A percentile compares a stretch with the other conserved stretches of the same genome.
phyloP scores from a whole-genome alignment of 2,113 vertebrate species.

The Tetrax tetrax region DNA sequence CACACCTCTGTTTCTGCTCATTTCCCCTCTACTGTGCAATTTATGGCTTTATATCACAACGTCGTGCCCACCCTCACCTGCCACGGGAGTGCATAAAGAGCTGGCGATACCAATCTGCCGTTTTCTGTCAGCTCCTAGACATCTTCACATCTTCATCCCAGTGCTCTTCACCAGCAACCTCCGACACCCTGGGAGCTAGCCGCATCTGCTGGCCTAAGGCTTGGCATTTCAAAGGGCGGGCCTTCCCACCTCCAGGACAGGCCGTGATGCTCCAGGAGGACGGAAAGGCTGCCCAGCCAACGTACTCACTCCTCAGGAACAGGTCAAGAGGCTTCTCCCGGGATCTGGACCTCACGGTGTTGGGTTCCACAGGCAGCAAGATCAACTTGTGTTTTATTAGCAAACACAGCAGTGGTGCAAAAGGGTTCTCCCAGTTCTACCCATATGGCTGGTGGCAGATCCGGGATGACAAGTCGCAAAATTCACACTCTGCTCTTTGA shows the following conservation, averaged over 20 bases:
- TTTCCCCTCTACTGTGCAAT: neutral
- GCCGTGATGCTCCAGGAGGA: neutral
- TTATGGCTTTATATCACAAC: fast-evolving
- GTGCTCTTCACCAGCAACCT: neutral
- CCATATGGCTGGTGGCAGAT: neutral
- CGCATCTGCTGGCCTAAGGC: neutral
- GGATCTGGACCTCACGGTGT: fast-evolving
- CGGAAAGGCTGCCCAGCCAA: fast-evolving
- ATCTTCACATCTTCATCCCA: neutral
- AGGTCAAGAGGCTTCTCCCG: neutral
- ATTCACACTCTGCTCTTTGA: neutral
- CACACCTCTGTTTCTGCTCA: neutral
- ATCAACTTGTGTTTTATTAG: neutral
- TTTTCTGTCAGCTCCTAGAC: neutral
- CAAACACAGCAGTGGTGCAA: fast-evolving
- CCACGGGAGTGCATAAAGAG: fast-evolving
- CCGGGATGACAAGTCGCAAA: neutral
- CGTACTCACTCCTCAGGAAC: neutral
- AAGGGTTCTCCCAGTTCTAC: neutral
- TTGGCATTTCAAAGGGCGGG: neutral
- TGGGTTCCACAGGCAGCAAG: neutral
- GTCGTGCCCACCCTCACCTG: neutral
- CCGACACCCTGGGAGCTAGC: fast-evolving
- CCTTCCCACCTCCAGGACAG: neutral
- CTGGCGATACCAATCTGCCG: neutral